These are phyloP conservation scores for Varanus salvator DNA, from an alignment of 2,113 vertebrate species.

Conservation along the genomic window DNA sequence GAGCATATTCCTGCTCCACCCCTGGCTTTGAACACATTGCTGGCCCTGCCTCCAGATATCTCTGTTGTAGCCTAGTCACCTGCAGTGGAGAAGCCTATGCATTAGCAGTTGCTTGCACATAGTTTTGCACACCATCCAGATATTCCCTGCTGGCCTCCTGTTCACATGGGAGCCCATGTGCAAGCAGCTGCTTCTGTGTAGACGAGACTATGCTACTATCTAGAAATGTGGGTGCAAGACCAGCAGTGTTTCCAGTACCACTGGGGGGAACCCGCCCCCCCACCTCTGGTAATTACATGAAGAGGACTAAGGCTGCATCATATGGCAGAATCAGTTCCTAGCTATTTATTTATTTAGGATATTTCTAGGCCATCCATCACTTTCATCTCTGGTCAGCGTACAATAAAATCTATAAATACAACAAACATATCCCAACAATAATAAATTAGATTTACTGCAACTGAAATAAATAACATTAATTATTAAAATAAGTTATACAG, in stretches of 20 bases:
- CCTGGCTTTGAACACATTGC: not conserved
- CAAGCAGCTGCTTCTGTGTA: not conserved
- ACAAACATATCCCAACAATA: too few species aligned
- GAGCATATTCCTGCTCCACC: too few species aligned
- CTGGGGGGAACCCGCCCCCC: too few species aligned
- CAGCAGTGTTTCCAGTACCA: not conserved
- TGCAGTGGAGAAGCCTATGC: not conserved
- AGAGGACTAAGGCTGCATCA: not conserved
- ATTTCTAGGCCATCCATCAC: too few species aligned
- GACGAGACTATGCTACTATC: not conserved
- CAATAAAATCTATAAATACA: too few species aligned
- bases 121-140: not conserved
- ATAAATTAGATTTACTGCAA: too few species aligned
- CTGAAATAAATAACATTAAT: too few species aligned
- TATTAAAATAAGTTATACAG: too few species aligned
- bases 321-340: not conserved
- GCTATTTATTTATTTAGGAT: too few species aligned
- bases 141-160: not conserved
- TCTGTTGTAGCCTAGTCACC: too few species aligned
- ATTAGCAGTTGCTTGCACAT: not conserved
- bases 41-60: not conserved
- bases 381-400: too few species aligned
- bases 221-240: not conserved
- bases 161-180: not conserved
- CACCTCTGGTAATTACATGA: not conserved